Base-by-base conservation (phyloP, 2,888 invertebrate genomes). In the Cheilosia vulpina region DNA sequence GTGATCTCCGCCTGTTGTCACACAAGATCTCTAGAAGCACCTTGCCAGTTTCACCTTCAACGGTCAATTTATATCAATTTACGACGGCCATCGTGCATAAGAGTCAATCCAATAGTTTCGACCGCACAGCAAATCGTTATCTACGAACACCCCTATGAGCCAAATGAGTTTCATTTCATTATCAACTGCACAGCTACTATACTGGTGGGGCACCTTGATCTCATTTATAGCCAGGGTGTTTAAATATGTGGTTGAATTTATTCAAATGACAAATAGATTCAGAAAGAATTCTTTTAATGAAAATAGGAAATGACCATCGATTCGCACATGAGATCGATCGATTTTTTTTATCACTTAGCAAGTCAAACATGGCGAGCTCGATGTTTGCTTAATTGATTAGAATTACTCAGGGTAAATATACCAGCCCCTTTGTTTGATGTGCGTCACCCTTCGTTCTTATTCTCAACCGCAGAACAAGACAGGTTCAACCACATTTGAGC, bases 341-440 rank as follows among this genome's bases (percentile, higher is more conserved):
- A 11, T 38, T 34, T 27, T 27, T n/a, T 27, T 17, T 31, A 7
- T n/a, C 21, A 21, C 53, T 24, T 24, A 2, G 17, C 13, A 38
- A 19, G 19, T 19, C 19, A 65, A 21, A 41, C 19, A 57, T 38
- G 27, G 50, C 9, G 17, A 27, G 27, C 43, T 41, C 19, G 2
- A 69, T 63, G 65, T 73, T 66, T 66, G 38, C 52, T 66, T 66
- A 79, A 79, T 66, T 80, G 66, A 75, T 68, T 68, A 43, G 72
- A 65, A 21, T 24, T 50, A 34, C 21, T 66, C 24, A 58, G 41
- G 24, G 65, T 58, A 47, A 65, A 7, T 24, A 34, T 24, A 24
- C 5, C 2, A 43, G 4, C 27, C 79, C 21, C 19, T 53, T 31
- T 13, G 15, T 53, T 19, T 31, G 52, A 13, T 34, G 58, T 79